These are phyloP conservation scores for Ptychadena robeensis DNA, from an alignment of 2,797 vertebrate genomes.

Conservation along the genomic window DNA sequence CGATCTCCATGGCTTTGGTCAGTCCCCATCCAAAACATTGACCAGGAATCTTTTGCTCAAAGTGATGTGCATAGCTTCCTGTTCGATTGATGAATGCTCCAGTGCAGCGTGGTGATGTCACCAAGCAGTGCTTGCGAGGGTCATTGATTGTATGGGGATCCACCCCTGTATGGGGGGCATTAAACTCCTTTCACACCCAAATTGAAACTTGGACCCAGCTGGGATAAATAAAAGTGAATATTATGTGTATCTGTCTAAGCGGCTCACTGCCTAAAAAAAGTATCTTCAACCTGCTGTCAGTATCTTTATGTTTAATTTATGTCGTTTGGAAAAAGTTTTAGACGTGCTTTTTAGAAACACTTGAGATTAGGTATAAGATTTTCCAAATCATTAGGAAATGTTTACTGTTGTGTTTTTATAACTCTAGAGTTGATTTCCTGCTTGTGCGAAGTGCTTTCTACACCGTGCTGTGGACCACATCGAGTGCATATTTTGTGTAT, in stretches of 20 bases:
- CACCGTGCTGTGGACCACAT: slow-evolving; percentile 36
- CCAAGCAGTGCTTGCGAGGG: no score
- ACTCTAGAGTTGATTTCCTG: not conserved
- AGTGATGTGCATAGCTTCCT: no score
- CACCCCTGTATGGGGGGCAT: no score
- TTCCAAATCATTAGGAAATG: slow-evolving; percentile 18
- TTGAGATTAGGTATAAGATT: not conserved
- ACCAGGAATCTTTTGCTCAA: no score
- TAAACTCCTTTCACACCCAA: no score
- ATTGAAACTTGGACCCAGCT: no score
- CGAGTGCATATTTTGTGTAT: slow-evolving; percentile 21
- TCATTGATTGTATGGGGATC: no score
- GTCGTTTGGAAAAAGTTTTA: not conserved
- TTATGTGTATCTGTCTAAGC: slow-evolving; percentile 34
- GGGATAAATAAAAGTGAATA: slow-evolving; percentile 15
- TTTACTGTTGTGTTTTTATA: slow-evolving; percentile 39
- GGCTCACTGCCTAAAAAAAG: slow-evolving; percentile 50
- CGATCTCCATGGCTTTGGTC: no score
- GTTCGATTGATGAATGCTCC: no score
- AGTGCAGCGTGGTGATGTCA: no score
- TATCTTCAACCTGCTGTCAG: slow-evolving; percentile 24
- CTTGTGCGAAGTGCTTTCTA: slow-evolving; percentile 20
- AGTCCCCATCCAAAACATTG: no score
- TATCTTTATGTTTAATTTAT: slow-evolving; percentile 3
- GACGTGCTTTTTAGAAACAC: not conserved